Evolutionary conservation across 92 coral and sea anemone species (phyloP), one percentile per base, ranked within the genome.

Genomic region (Micromussa lordhowensis): DNA sequence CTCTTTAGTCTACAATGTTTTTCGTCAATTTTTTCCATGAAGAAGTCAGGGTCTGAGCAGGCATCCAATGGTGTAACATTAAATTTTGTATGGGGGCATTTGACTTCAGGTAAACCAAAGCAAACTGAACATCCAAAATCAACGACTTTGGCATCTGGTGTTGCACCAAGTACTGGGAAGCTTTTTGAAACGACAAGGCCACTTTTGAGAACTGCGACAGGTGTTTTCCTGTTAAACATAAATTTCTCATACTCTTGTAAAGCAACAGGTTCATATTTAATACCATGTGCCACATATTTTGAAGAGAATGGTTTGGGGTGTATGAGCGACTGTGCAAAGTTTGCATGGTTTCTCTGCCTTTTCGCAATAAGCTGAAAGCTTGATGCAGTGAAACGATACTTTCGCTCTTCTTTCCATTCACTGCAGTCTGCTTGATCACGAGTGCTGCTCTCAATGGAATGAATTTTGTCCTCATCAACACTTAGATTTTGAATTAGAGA

Each of bases 61-160:
- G 91, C 91, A 30, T 87, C 81, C 18, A 48, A 3, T 5, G 86
- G 85, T 24, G 91, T 80, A 9, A 87, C 74, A 32, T 31, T 12
- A n/a, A 21, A 69, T 44, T 87, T 69, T 3, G 91, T 80, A 4
- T 19, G 24, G 10, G 91, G 91, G 30, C 91, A 81, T 58, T 88
- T 81, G 2, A 81, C 86, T 44, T 80, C 79, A 0, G 64, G 84
- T 17, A 89, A 29, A 26, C 90, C 79, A n/a, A 87, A 87, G 17
- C 51, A 38, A 1, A 29, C 36, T 3, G 76, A 9, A 21, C 92
- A 81, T 32, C 87, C 89, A 17, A 34, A 3, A 48, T 90, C 85
- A 17, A 78, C 66, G n/a, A 93, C 87, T 77, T 87, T 87, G 26
- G 80, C 95, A 90, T 88, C 90, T 11, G 92, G 95, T 15, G 90